Base-by-base conservation (phyloP, 2,888 invertebrate species). In the Volucella inflata region DNA sequence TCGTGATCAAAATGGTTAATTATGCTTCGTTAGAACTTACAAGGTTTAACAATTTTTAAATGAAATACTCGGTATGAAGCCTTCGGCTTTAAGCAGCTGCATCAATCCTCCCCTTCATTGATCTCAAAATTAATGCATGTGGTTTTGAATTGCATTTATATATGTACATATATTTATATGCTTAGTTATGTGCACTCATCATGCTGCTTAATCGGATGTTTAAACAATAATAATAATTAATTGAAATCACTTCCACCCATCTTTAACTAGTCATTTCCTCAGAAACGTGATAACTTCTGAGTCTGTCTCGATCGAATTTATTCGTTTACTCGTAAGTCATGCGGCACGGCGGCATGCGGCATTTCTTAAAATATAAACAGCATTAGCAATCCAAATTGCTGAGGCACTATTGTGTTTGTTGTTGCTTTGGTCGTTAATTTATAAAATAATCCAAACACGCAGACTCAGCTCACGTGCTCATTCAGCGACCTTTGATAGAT, bases 391-490 rank as follows among this genome's bases (percentile, higher is more conserved):
- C 21, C 16, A 62, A 51, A 53, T 36, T 62, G n/a, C 30, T 36
- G 53, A 51, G 36, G 16, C 42, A 50, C n/a, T 36, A 38, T 11
- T 36, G 14, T 9, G 9, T 36, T 53, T 30, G 36, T 68, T 38
- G 50, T 60, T 64, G 57, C 50, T 12, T 30, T 53, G 44, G n/a
- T 50, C 30, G 64, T 75, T 60, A 8, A 60, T 59, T 68, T 46
- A 68, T 67, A 68, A 44, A 68, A 53, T 76, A 76, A 76, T 77
- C 53, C 51, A 55, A 62, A 48, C 77, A 68, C 40, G 53, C 68
- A 68, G 70, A 60, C 53, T 62, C 68, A 53, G 44, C 53, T 62
- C 77, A 70, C 77, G 68, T 77, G 77, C 62, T 62, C 36, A n/a
- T 11, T 11, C 50, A n/a, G 16, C 38, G 62, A 68, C 67, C 59